These are phyloP conservation scores for Hirudinaria manillensis DNA, from an alignment of 2,888 invertebrate genomes.

Conservation along the genomic window DNA sequence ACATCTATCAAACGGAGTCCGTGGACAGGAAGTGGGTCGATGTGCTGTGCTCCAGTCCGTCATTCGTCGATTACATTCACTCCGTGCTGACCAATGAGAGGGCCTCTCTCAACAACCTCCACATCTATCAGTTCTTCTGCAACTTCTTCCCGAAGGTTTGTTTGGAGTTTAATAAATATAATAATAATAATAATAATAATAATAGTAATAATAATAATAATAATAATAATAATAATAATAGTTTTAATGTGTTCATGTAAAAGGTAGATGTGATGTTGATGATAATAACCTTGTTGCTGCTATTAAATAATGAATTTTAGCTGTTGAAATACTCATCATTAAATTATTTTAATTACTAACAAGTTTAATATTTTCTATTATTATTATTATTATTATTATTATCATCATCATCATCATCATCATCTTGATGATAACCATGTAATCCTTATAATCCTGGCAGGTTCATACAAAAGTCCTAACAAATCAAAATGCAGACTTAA, in stretches of 20 bases:
- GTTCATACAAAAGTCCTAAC: constrained; percentile 60
- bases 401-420: no score
- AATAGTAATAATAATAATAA: background rate
- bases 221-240: no score
- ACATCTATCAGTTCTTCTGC: constrained; percentile 78
- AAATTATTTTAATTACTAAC: no score
- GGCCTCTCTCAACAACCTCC: constrained; percentile 73
- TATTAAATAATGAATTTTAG: no score
- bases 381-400: no score
- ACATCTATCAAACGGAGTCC: constrained; percentile 58
- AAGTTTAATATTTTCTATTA: no score
- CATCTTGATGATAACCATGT: background rate
- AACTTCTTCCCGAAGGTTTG: constrained; percentile 81
- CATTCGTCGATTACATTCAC: constrained; percentile 81
- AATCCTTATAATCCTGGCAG: constrained; percentile 45
- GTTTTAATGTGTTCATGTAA: no score
- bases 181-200: constrained; percentile 1
- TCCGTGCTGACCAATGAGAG: constrained; percentile 82
- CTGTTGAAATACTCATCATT: no score
- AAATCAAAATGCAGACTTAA: constrained; percentile 59
- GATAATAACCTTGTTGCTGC: no score
- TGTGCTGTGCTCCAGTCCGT: constrained; percentile 73
- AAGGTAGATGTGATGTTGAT: background rate
- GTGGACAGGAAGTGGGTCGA: constrained; percentile 74
- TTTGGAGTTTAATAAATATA: background rate